Evolutionary conservation across 2,888 invertebrate species (phyloP).

Genomic region (Boloria selene): DNA sequence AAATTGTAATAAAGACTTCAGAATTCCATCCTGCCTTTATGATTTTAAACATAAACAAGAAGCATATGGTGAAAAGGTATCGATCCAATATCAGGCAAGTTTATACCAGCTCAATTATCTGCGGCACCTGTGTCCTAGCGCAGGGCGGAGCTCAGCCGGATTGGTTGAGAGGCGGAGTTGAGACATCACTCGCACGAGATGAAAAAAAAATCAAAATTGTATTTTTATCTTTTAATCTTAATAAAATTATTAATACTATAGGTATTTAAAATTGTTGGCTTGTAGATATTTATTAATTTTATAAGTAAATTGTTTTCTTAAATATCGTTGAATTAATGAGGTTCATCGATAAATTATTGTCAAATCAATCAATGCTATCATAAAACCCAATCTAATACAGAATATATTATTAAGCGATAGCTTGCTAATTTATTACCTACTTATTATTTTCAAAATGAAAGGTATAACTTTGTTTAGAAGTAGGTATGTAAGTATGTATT

Average conservation of each 20-base stretch:
- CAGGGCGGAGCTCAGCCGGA: constrained; percentile 56
- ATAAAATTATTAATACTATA: not conserved
- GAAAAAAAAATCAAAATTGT: not conserved
- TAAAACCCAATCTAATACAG: too few relatives aligned
- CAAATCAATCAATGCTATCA: too few relatives aligned
- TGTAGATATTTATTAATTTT: too few relatives aligned
- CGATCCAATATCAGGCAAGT: constrained; percentile 43
- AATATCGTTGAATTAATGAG: too few relatives aligned
- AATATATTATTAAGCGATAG: too few relatives aligned
- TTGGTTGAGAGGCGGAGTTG: constrained; percentile 20
- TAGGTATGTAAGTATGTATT: too few relatives aligned
- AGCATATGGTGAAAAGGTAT: constrained; percentile 38
- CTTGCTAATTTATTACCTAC: too few relatives aligned
- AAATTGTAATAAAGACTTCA: too few relatives aligned
- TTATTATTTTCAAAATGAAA: too few relatives aligned
- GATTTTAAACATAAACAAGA: constrained; percentile 10
- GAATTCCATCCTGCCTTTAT: not conserved
- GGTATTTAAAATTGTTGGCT: not conserved
- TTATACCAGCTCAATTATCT: constrained; percentile 59
- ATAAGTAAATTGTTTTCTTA: too few relatives aligned
- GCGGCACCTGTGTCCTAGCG: constrained; percentile 65
- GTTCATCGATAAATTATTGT: too few relatives aligned
- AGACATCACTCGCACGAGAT: constrained; percentile 2
- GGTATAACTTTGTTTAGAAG: too few relatives aligned
- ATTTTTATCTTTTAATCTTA: not conserved